Percentiles rank a stretch among this genome's conserved stretches.
Evolutionary conservation across 2,113 vertebrate species (phyloP).

Genomic region (Rhodinocichla rosea): DNA sequence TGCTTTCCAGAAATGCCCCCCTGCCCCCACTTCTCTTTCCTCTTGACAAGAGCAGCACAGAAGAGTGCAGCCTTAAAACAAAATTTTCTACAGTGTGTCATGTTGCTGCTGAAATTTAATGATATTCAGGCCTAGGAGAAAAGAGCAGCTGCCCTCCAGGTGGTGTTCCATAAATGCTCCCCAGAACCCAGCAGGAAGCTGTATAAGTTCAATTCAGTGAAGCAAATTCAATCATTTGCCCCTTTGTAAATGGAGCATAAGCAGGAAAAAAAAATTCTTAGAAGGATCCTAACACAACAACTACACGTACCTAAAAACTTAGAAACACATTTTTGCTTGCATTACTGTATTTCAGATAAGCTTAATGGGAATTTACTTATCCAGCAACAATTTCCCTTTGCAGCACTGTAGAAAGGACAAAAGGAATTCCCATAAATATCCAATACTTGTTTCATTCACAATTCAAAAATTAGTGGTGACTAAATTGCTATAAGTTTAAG

Average conservation of each 20-base stretch:
- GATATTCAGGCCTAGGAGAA: conserved; percentile 66
- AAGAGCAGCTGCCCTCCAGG: conserved; percentile 70
- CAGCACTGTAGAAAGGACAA: background rate
- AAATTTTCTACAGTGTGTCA: conserved; percentile 42
- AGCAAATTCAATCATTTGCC: conserved; percentile 68
- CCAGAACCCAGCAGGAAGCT: conserved; percentile 62
- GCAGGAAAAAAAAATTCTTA: background rate
- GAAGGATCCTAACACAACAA: background rate
- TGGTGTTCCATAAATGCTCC: conserved; percentile 64
- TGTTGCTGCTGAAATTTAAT: conserved; percentile 60
- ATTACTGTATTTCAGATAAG: background rate
- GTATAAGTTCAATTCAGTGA: conserved; percentile 65
- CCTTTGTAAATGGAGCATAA: conserved; percentile 62
- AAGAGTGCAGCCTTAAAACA: conserved; percentile 8
- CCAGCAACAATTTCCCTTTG: background rate
- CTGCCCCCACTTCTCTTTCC: background rate
- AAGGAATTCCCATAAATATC: background rate
- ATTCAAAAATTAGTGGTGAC: background rate
- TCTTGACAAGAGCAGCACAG: background rate
- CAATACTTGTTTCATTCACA: background rate
- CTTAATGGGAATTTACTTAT: background rate
- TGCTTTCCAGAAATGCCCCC: background rate
- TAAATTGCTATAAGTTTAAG: background rate
- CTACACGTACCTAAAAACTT: background rate
- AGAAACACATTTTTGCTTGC: background rate